Evolutionary conservation across 1,140 invertebrate species (phyloP), one percentile per base, ranked within the genome.

Genomic region (Hormaphis cornu): DNA sequence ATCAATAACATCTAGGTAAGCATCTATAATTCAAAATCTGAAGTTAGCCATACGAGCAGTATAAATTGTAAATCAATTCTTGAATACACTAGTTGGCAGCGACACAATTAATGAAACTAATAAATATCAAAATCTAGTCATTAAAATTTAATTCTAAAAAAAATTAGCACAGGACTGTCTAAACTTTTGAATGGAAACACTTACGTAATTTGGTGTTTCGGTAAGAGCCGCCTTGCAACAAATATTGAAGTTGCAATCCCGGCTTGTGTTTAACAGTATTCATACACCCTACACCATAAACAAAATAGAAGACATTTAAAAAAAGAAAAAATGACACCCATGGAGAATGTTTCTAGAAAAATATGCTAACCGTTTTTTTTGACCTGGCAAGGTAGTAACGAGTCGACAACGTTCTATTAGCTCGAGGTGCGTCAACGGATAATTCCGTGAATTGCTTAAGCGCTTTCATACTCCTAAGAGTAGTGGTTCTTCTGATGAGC

Each of bases 151-250:
- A 37, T 37, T n/a, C n/a, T n/a, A n/a, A n/a, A 58, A 40, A 14
- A 58, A 12, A 16, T 22, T 20, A 14, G 26, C 7, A 40, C 22
- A 14, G 24, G 54, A 40, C 37, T 10, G 7, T 58, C 33, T 24
- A 40, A 58, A 7, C 10, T n/a, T 58, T 26, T 3, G 3, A 58
- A 40, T 16, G 8, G 24, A n/a, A 24, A 5, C 42, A 71, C 70
- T 71, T 52, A 71, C 70, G 58, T 53, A 61, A 20, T 59, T 71
- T 59, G 42, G 44, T 71, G 50, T 63, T 66, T 14, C 70, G 59
- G 24, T 63, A 61, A 22, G 70, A 63, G 59, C 70, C 70, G 30
- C 70, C 70, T 71, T 71, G 70, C 59, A 71, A 71, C 44, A 71
- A 42, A 40, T 63, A 71, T 35, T 71, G 56, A 44, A 71, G 59